Percentiles rank a stretch among this genome's conserved stretches.
Evolutionary conservation across 2,797 vertebrate species (phyloP).

Genomic region (Hyperoplus lanceolatus): DNA sequence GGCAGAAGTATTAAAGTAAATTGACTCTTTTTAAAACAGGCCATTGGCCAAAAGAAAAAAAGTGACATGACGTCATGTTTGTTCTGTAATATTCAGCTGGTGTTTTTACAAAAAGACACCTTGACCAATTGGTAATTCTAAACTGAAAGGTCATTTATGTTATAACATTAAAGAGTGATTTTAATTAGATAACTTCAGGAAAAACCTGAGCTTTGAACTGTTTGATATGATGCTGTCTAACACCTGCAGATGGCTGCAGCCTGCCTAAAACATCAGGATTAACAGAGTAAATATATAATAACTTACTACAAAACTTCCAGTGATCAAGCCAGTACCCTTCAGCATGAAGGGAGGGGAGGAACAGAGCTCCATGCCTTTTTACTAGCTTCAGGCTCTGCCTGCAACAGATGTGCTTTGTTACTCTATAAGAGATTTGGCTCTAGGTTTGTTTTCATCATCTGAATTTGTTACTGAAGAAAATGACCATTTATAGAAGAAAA

Average conservation of each 20-base stretch:
- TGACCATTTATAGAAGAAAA: slow-evolving; percentile 66
- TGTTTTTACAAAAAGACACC: slow-evolving; percentile 4
- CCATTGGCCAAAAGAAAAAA: slow-evolving; percentile 2
- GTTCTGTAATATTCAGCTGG: slow-evolving; percentile 6
- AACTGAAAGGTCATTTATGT: neutral
- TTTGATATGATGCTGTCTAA: slow-evolving; percentile 33
- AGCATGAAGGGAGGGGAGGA: slow-evolving; percentile 33
- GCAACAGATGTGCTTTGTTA: slow-evolving; percentile 63
- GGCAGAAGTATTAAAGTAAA: neutral
- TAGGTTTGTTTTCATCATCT: slow-evolving; percentile 52
- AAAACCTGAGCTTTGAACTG: slow-evolving; percentile 5
- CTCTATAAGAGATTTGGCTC: slow-evolving; percentile 22
- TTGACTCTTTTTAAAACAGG: neutral
- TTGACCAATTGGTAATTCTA: slow-evolving; percentile 2
- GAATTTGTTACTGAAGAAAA: slow-evolving; percentile 46
- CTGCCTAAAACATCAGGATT: slow-evolving; percentile 47
- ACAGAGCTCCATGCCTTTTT: slow-evolving; percentile 45
- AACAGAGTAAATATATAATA: slow-evolving; percentile 45
- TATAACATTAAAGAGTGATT: neutral
- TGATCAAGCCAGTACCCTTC: slow-evolving; percentile 36
- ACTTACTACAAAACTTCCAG: slow-evolving; percentile 12
- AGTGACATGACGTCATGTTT: neutral
- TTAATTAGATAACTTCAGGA: no score
- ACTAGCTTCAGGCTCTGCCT: slow-evolving; percentile 38
- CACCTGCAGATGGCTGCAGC: slow-evolving; percentile 50